Percentiles rank a stretch among this genome's conserved stretches.
These are phyloP conservation scores for Drosophila burlai DNA, from an alignment of 1,140 invertebrate genomes.

Conservation along the genomic window DNA sequence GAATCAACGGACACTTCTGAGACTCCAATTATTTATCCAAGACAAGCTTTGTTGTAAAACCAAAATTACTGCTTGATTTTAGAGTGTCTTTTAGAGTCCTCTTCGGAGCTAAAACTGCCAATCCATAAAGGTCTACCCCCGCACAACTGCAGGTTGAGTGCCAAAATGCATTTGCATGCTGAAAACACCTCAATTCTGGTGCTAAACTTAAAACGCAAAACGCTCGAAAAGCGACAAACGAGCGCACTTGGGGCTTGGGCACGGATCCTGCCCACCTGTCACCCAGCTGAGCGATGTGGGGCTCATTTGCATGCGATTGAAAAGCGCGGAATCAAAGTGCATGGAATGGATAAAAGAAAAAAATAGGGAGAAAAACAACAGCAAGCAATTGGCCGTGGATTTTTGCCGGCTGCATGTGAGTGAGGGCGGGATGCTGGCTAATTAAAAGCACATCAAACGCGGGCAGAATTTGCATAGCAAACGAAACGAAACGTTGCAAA, in stretches of 20 bases:
- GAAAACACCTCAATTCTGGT: constrained; percentile 69
- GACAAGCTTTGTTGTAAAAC: no score
- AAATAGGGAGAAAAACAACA: constrained; percentile 46
- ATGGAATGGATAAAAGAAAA: constrained; percentile 49
- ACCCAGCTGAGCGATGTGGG: constrained; percentile 8
- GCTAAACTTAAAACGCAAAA: constrained; percentile 76
- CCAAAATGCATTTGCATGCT: constrained; percentile 72
- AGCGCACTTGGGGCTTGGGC: constrained; percentile 24
- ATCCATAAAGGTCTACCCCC: constrained; percentile 20
- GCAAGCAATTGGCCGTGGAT: constrained; percentile 69
- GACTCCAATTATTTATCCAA: not conserved
- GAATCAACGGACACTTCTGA: not conserved
- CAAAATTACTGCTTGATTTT: not conserved
- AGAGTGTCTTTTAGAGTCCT: not conserved
- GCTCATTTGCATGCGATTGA: constrained; percentile 74
- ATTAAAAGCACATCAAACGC: constrained; percentile 77
- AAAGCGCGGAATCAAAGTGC: constrained; percentile 66
- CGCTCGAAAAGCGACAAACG: constrained; percentile 52
- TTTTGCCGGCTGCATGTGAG: constrained; percentile 41
- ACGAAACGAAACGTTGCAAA: constrained; percentile 67
- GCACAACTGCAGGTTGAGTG: constrained; percentile 61
- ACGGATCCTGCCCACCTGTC: constrained; percentile 23
- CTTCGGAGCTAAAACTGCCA: constrained; percentile 4
- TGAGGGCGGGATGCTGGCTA: constrained; percentile 51
- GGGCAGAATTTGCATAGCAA: constrained; percentile 71